Evolutionary conservation across 53 echinoderm and acorn worm species (phyloP).

Genomic region (Antedon mediterranea): DNA sequence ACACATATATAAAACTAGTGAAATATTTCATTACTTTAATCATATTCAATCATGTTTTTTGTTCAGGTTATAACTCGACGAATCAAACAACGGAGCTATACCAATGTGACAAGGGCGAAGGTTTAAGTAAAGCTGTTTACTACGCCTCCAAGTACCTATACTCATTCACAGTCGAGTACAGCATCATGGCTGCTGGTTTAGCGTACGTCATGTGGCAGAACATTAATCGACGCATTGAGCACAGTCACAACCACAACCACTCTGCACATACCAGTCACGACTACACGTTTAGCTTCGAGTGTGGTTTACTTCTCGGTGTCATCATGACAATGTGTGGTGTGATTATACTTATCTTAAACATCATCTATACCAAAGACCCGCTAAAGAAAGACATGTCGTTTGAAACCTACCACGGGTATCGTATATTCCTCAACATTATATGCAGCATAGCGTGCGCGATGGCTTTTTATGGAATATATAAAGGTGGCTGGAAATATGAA

Average conservation of each 20-base stretch:
- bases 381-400: slow-evolving; percentile 71
- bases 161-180: slow-evolving; percentile 90
- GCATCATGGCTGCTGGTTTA: slow-evolving; percentile 85
- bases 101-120: slow-evolving; percentile 15
- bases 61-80: not conserved
- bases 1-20: too few relatives aligned
- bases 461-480: slow-evolving; percentile 70
- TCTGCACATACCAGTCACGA: slow-evolving; percentile 19
- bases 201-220: slow-evolving; percentile 98
- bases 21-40: too few relatives aligned
- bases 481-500: slow-evolving; percentile 76
- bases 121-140: slow-evolving; percentile 74
- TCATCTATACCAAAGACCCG: slow-evolving; percentile 67
- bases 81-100: not conserved
- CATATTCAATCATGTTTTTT: too few relatives aligned
- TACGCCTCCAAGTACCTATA: slow-evolving; percentile 87
- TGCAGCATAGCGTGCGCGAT: slow-evolving; percentile 57
- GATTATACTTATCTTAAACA: slow-evolving; percentile 85
- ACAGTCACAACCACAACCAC: slow-evolving; percentile 23
- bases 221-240: slow-evolving; percentile 62
- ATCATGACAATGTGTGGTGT: slow-evolving; percentile 90
- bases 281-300: slow-evolving; percentile 59
- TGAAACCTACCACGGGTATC: slow-evolving; percentile 81
- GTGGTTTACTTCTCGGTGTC: slow-evolving; percentile 69
- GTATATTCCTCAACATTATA: slow-evolving; percentile 72